phyloP scores from a whole-genome alignment of 2,113 vertebrate species.

The Elachura formosa region DNA sequence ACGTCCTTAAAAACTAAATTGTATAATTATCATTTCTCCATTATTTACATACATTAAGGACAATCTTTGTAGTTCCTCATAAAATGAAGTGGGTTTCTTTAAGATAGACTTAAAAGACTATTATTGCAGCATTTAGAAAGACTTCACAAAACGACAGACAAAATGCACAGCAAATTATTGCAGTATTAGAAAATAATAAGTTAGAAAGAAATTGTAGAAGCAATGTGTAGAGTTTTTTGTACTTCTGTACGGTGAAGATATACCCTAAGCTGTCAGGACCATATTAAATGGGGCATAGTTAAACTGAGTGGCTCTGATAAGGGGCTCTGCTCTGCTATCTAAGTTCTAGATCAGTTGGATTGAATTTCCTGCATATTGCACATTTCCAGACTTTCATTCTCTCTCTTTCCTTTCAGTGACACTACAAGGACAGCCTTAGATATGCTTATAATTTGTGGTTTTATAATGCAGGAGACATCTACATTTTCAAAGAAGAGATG shows the following conservation, averaged over 20 bases:
- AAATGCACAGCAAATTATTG: conserved; percentile 54
- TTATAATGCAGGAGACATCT: conserved; percentile 72
- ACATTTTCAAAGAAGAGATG: conserved; percentile 67
- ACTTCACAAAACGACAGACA: conserved; percentile 18
- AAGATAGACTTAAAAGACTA: conserved; percentile 25
- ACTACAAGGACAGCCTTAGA: conserved; percentile 79
- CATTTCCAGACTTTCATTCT: conserved; percentile 72
- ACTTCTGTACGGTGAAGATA: conserved; percentile 75
- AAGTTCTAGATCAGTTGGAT: conserved; percentile 83
- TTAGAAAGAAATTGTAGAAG: conserved; percentile 52
- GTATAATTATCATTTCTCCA: conserved; percentile 37
- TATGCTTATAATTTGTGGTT: conserved; percentile 73
- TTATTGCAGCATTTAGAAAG: conserved; percentile 32
- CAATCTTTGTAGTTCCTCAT: conserved; percentile 21
- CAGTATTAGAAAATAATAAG: conserved; percentile 62
- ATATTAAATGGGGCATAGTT: conserved; percentile 85
- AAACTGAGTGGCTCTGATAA: conserved; percentile 87
- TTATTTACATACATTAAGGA: conserved; percentile 32
- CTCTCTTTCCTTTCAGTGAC: conserved; percentile 70
- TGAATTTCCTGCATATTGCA: conserved; percentile 89
- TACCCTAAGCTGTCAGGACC: conserved; percentile 72
- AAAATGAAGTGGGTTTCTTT: conserved; percentile 40
- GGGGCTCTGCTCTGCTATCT: conserved; percentile 80
- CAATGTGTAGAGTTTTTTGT: conserved; percentile 55
- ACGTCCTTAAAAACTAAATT: conserved; percentile 2